Percentiles rank a stretch among this genome's conserved stretches.
Conservation (phyloP, 2,888 invertebrate genomes). For the Bhutanitis thaidina region DNA sequence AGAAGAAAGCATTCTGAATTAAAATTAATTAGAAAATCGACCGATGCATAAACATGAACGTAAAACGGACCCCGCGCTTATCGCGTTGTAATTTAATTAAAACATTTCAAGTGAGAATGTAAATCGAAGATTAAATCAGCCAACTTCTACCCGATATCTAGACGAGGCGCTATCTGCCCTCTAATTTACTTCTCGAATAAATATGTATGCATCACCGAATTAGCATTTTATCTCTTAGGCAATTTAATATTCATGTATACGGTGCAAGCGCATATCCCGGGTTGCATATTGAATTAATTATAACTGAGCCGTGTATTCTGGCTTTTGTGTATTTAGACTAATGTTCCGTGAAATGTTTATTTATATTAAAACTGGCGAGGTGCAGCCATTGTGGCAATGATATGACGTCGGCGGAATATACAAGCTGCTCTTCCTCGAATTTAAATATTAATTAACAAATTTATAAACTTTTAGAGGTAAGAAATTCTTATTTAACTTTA, state of each 20-base stretch:
- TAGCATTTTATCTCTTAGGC: conserved; percentile 74
- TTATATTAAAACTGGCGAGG: not conserved
- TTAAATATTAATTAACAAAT: not conserved
- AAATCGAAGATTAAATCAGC: conserved; percentile 37
- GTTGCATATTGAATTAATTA: conserved; percentile 66
- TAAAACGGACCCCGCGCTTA: not conserved
- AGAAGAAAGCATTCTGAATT: not conserved
- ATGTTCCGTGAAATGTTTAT: conserved; percentile 12
- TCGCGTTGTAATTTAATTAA: conserved; percentile 18
- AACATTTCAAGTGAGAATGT: conserved; percentile 21
- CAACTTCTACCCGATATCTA: conserved; percentile 32
- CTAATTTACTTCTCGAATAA: conserved; percentile 56
- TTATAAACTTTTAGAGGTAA: too few relatives aligned
- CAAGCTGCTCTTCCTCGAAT: not conserved
- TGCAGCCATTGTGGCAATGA: not conserved
- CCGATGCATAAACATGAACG: not conserved
- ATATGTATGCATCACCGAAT: conserved; percentile 63
- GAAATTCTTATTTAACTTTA: too few relatives aligned
- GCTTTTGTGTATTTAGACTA: conserved; percentile 26
- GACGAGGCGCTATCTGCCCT: conserved; percentile 40
- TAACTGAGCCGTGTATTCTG: conserved; percentile 30
- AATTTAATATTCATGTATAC: conserved; percentile 73
- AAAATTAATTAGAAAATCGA: conserved; percentile 9
- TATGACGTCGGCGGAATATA: not conserved
- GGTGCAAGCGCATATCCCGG: conserved; percentile 55